phyloP scores from a whole-genome alignment of 2,113 vertebrate genomes.

The Oreotragus oreotragus region DNA sequence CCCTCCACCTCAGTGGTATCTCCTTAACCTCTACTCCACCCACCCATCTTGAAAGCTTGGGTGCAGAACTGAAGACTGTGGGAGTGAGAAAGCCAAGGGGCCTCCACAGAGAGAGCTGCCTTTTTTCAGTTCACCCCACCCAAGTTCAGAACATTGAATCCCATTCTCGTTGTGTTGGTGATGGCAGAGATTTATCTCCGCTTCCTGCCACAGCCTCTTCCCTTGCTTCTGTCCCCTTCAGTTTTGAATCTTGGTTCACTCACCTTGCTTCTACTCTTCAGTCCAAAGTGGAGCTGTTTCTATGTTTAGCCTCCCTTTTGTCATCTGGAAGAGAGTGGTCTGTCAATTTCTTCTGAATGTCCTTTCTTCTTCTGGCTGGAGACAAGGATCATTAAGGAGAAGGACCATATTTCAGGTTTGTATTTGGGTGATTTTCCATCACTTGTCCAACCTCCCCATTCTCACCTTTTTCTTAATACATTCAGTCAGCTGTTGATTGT shows the following conservation, averaged over 20 bases:
- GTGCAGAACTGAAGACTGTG: neutral
- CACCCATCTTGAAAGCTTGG: neutral
- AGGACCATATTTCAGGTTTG: neutral
- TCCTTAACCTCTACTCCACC: neutral
- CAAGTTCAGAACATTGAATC: neutral
- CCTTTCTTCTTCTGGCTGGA: neutral
- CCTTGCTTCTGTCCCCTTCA: neutral
- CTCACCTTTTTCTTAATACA: neutral
- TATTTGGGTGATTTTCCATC: neutral
- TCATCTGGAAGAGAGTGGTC: neutral
- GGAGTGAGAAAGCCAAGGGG: neutral
- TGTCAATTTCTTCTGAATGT: neutral
- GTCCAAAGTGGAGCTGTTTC: neutral
- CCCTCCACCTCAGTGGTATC: neutral
- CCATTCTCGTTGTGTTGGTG: neutral
- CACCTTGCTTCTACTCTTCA: neutral
- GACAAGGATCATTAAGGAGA: neutral
- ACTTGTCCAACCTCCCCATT: neutral
- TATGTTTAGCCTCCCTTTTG: neutral
- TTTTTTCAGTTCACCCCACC: neutral
- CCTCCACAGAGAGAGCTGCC: neutral
- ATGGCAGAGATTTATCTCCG: neutral
- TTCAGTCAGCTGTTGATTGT: neutral
- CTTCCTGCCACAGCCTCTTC: neutral
- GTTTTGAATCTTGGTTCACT: neutral